Evolutionary conservation across 2,797 vertebrate species (phyloP).

Genomic region (Picus viridis): DNA sequence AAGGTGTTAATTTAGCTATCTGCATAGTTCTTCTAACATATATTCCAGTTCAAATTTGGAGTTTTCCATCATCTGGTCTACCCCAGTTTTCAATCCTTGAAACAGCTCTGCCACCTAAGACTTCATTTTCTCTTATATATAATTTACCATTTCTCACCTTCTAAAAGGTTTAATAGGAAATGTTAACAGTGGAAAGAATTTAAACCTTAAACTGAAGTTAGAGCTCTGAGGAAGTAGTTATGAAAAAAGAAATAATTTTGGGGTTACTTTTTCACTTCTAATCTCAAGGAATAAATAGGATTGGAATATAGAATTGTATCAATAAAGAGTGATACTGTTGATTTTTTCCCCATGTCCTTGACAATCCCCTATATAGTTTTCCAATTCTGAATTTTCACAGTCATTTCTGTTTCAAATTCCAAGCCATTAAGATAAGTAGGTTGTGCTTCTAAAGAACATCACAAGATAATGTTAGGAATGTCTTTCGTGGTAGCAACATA

Average conservation of each 20-base stretch:
- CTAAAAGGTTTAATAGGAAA: not conserved
- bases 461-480: not conserved
- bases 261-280: not conserved
- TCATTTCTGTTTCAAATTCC: not conserved
- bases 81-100: not conserved
- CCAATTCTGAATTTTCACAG: not conserved
- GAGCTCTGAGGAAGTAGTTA: not conserved
- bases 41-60: not conserved
- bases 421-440: not conserved
- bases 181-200: not conserved
- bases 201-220: not conserved
- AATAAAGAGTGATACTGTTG: not conserved
- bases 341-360: not conserved
- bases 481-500: not conserved
- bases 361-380: not conserved
- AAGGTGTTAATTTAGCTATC: not conserved
- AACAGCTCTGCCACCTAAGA: not conserved
- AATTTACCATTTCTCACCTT: not conserved
- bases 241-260: not conserved
- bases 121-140: not conserved
- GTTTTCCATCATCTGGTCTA: rapidly evolving
- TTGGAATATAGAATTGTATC: not conserved
- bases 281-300: not conserved
- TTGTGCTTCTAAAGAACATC: not conserved
- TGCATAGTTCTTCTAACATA: not conserved